phyloP scores from a whole-genome alignment of 2,113 vertebrate genomes.

The Trogon surrucura region DNA sequence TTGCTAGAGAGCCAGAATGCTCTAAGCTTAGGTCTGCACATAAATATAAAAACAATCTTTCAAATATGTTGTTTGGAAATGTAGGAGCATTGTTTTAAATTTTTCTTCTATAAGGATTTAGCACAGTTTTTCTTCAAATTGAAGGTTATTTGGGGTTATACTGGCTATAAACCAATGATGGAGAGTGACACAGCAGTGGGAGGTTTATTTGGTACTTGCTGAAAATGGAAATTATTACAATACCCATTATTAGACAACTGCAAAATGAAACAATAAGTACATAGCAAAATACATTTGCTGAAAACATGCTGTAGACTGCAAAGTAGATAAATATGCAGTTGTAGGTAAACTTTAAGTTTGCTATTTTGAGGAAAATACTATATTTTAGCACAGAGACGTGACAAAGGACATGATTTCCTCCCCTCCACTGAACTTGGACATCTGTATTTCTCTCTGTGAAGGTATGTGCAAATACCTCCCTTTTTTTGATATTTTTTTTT shows the following conservation, averaged over 20 bases:
- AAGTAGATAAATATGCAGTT: conserved; percentile 35
- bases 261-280: conserved; percentile 30
- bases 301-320: conserved; percentile 16
- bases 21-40: background rate
- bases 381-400: background rate
- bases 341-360: background rate
- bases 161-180: background rate
- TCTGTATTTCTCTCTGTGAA: background rate
- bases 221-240: conserved; percentile 19
- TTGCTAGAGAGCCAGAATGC: background rate
- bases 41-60: background rate
- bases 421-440: background rate
- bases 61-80: background rate
- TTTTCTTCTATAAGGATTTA: background rate
- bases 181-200: background rate
- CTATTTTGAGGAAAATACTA: background rate
- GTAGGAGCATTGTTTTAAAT: background rate
- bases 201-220: background rate
- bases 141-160: background rate
- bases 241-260: background rate
- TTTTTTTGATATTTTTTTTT: background rate
- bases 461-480: background rate
- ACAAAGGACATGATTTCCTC: background rate
- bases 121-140: background rate
- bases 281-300: background rate